Percentiles rank a stretch among this genome's conserved stretches.
These are phyloP conservation scores for Zaprionus davidi DNA, from an alignment of 1,140 invertebrate genomes.

Conservation along the genomic window DNA sequence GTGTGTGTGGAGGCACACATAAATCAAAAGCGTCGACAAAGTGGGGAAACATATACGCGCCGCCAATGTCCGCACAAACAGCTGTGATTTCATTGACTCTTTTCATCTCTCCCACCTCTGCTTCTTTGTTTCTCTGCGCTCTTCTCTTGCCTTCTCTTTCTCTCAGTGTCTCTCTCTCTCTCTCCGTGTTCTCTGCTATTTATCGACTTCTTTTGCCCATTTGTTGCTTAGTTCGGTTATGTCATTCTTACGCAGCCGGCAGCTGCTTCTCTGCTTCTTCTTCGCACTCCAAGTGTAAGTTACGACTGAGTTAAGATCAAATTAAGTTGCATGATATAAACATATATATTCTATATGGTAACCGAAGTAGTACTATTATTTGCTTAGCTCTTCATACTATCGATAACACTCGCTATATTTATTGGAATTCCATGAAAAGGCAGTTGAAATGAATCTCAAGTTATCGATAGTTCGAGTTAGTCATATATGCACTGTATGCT, in stretches of 20 bases:
- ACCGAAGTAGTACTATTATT: background rate
- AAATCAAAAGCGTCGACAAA: slow-evolving; percentile 28
- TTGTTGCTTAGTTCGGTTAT: slow-evolving; percentile 29
- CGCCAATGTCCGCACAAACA: slow-evolving; percentile 35
- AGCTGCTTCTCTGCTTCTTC: slow-evolving; percentile 17
- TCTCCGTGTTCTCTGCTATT: slow-evolving; percentile 21
- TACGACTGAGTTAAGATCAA: background rate
- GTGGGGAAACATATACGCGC: slow-evolving; percentile 17
- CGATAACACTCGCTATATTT: background rate
- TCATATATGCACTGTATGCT: no score
- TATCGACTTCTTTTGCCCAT: slow-evolving; percentile 1
- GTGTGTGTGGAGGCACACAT: slow-evolving; percentile 2
- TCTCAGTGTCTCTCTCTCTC: background rate
- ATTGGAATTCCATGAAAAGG: background rate
- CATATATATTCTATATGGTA: background rate
- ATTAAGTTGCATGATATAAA: background rate
- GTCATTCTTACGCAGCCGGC: slow-evolving; percentile 22
- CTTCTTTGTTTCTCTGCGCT: background rate
- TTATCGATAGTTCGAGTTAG: background rate
- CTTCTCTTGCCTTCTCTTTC: background rate
- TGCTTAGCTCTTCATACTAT: background rate
- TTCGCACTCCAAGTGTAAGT: background rate
- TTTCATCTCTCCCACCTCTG: background rate
- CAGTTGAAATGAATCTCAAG: background rate
- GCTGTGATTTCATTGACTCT: slow-evolving; percentile 47